These are phyloP conservation scores for Cettia cetti DNA, from an alignment of 2,113 vertebrate genomes.

Conservation along the genomic window DNA sequence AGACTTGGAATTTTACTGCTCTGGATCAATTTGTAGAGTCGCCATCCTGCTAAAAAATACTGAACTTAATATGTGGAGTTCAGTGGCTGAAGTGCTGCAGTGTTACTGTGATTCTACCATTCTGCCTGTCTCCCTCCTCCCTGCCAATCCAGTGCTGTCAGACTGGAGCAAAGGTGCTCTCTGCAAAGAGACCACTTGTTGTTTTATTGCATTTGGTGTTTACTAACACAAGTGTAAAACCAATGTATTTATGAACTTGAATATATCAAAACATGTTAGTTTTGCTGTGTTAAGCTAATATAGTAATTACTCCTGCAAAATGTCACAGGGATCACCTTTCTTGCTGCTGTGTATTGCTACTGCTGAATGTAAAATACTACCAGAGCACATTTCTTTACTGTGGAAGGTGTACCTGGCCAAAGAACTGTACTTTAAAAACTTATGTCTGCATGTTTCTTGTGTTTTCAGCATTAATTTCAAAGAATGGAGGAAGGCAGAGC, in stretches of 20 bases:
- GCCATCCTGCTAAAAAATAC: neutral
- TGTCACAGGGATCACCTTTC: neutral
- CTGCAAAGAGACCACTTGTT: neutral
- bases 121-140: neutral
- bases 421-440: neutral
- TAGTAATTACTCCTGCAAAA: neutral
- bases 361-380: neutral
- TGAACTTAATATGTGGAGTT: neutral
- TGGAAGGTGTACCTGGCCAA: neutral
- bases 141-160: neutral
- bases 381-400: neutral
- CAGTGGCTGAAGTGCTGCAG: neutral
- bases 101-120: neutral
- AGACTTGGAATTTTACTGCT: neutral
- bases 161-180: neutral
- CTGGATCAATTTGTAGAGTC: neutral
- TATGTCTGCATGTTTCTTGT: neutral
- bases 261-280: neutral
- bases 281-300: neutral
- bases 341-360: neutral
- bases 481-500: neutral
- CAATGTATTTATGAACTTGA: neutral
- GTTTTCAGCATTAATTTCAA: slow-evolving; percentile 35
- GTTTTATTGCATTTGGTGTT: neutral
- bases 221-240: neutral